Base-by-base conservation (phyloP, 2,797 vertebrate species). In the Craterocephalus amniculus region DNA sequence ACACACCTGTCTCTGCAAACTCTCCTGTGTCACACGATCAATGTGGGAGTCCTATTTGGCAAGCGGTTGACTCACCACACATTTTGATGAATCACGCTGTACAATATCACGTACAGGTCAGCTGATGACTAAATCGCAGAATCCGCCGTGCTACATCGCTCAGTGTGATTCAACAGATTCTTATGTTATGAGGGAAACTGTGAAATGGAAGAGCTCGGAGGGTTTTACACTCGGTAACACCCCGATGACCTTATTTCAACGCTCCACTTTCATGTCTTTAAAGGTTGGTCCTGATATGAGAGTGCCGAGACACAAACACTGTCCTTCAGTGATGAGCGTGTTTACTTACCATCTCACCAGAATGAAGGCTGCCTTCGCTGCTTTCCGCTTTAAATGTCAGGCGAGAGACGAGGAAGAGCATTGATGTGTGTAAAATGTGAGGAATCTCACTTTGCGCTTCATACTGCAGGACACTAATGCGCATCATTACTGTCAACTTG, bases 131-230 rank as follows among this genome's bases (percentile, higher is more conserved):
- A 8, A 70, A 58, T 52, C 61, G 6, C 71, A 36, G 51, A 32
- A 36, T 72, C 61, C 36, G 38, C 57, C 34, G 7, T 43, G 57
- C 59, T 20, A 66, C 57, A 13, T 72, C 45, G 16, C 66, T 69
- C 45, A 7, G 10, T 8, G 22, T 54, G 58, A 76, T 68, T 67
- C 68, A 79, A 52, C 79, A 63, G 55, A 72, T 78, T 80, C 38
- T 71, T 75, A 67, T 60, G 20, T 67, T 52, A 54, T 20, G 57
- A 72, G 54, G 26, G 57, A 82, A 85, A 67, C 83, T 78, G 85
- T 80, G 82, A 86, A 80, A 8, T 49, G 6, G 67, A 66, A 58
- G 60, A 70, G 70, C 54, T 60, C 0, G 26, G n/a, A 9, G 27
- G 43, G 43, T 22, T 72, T 61, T 36, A 59, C 16, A 22, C 40